Evolutionary conservation across 2,888 invertebrate genomes (phyloP), one percentile per base, ranked within the genome.

Genomic region (Agapetus fuscipes): DNA sequence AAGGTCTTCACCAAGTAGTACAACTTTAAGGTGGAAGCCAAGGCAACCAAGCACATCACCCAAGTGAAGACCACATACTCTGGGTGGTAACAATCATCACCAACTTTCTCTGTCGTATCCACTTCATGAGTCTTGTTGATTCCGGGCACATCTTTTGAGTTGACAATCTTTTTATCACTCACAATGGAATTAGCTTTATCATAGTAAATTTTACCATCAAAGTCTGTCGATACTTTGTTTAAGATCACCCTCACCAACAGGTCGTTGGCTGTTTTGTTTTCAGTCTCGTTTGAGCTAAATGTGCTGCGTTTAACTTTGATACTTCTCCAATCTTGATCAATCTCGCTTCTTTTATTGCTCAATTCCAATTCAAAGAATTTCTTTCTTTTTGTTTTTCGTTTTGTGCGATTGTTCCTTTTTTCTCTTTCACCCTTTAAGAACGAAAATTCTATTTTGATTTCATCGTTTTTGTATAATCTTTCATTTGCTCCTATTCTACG

Each of bases 11-110:
- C 80, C 47, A 91, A 60, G 56, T 89, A 91, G 56, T 90, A 89
- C 12, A 94, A 66, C 58, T 91, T 93, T 17, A 96, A 70, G 17
- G 94, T 93, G 0, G 95, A 88, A 0, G 95, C 91, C 43, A 91
- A 66, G 0, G 91, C 88, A 27, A 96, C 83, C 55, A 96, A 74
- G 53, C 93, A 88, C 12, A 97, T 66, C 36, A 95, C 83, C 86
- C 94, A 93, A 3, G 91, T 89, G 63, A 91, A 93, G 3, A 94
- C 88, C 10, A 91, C 80, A 56, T 94, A 94, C 60, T 95, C 89
- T 0, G 85, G 83, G 50, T 78, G 75, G 32, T 71, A 65, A 52
- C 84, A 84, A 32, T 45, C 34, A 24, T 41, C 42, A 11, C n/a
- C n/a, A n/a, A n/a, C n/a, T n/a, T n/a, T n/a, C 9, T 20, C 20